Percentiles rank a stretch among this genome's conserved stretches.
Evolutionary conservation across 2,113 vertebrate species (phyloP).

Genomic region (Podiceps cristatus): DNA sequence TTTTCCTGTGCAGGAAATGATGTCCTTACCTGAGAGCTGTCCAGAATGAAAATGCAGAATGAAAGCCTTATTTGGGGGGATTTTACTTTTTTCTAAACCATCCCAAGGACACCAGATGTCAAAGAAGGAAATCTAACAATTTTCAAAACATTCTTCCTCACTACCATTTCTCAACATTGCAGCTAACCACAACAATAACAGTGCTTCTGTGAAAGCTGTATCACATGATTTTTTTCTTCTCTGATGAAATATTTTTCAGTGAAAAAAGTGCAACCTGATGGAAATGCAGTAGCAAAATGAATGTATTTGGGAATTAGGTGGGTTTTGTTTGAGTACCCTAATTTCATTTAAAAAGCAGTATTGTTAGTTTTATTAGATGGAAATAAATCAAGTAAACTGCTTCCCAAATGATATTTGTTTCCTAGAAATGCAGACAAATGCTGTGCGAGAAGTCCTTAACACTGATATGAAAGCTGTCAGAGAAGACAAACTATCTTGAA

Average conservation of each 20-base stretch:
- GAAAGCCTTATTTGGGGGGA: background rate
- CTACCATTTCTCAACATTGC: background rate
- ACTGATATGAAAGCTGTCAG: constrained; percentile 19
- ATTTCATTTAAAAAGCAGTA: background rate
- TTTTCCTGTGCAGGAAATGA: background rate
- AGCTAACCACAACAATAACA: background rate
- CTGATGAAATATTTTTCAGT: background rate
- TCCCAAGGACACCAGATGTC: background rate
- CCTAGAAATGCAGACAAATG: background rate
- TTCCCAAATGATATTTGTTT: background rate
- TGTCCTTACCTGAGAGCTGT: background rate
- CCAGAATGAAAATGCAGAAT: background rate
- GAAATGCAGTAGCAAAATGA: background rate
- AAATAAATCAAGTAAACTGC: background rate
- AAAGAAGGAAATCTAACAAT: background rate
- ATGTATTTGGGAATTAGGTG: background rate
- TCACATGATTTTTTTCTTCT: background rate
- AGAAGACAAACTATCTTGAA: constrained; percentile 21
- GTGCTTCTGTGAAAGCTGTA: background rate
- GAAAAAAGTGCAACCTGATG: background rate
- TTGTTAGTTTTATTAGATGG: background rate
- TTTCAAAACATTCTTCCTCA: background rate
- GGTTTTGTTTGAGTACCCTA: background rate
- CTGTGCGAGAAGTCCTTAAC: background rate
- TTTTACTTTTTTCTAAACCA: background rate